Conservation (phyloP, 2,888 invertebrate species). For the Odontocolon sp. region DNA sequence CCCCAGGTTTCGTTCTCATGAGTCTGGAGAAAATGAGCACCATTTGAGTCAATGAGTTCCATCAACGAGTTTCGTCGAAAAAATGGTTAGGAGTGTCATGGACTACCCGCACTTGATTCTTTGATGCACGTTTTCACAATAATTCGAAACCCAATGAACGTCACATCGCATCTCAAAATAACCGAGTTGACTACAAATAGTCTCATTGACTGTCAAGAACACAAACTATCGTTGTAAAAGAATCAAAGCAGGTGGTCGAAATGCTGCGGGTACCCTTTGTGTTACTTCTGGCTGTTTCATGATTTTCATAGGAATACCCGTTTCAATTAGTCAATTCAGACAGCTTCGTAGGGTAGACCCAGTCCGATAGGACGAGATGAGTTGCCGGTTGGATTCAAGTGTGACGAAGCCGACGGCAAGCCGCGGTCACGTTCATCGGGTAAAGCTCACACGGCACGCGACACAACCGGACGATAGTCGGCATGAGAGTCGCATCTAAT, state of each 20-base stretch:
- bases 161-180: conserved; percentile 52
- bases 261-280: conserved; percentile 27
- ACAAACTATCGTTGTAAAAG: conserved; percentile 19
- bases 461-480: conserved; percentile 67
- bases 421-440: conserved; percentile 58
- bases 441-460: conserved; percentile 70
- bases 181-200: conserved; percentile 72
- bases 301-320: conserved; percentile 32
- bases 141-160: conserved; percentile 8
- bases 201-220: conserved; percentile 66
- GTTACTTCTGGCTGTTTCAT: neutral
- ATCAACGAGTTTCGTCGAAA: no score
- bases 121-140: conserved; percentile 20
- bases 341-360: conserved; percentile 12
- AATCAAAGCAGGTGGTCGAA: conserved; percentile 53
- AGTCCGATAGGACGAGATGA: conserved; percentile 31
- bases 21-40: no score
- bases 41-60: no score
- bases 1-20: no score
- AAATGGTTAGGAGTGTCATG: no score
- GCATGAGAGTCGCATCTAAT: conserved; percentile 21
- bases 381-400: neutral
- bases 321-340: conserved; percentile 33
- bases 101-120: neutral
- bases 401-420: conserved; percentile 1